Conservation (phyloP, 1,140 invertebrate genomes). For the Neodiprion pinetum region DNA sequence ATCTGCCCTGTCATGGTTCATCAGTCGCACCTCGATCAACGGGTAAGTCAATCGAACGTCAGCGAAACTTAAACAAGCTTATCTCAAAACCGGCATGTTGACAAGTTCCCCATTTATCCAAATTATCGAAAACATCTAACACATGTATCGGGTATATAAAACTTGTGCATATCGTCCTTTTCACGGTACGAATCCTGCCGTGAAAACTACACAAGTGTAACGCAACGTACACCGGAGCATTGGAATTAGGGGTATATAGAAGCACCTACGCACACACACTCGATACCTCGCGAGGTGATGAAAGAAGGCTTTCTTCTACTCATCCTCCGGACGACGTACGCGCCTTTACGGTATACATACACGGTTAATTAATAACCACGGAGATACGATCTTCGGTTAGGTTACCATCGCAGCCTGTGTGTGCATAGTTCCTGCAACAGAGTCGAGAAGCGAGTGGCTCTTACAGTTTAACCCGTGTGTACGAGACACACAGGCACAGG, state of each 20-base stretch:
- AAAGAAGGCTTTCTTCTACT: constrained; percentile 53
- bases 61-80: not conserved
- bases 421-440: constrained; percentile 2
- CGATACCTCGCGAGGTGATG: constrained; percentile 52
- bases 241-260: too few relatives aligned
- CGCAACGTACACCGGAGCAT: too few relatives aligned
- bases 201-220: too few relatives aligned
- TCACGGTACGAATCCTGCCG: too few relatives aligned
- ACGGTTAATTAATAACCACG: constrained; percentile 61
- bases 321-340: too few relatives aligned
- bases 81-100: not conserved
- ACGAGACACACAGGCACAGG: constrained; percentile 8
- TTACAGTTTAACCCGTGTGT: not conserved
- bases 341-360: constrained; percentile 39
- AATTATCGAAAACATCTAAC: not conserved
- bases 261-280: too few relatives aligned
- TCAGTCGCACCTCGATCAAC: constrained; percentile 77
- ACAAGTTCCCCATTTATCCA: not conserved
- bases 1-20: constrained; percentile 70
- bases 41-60: constrained; percentile 63
- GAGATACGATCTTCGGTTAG: constrained; percentile 59
- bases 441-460: constrained; percentile 12
- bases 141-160: too few relatives aligned
- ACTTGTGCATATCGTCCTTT: too few relatives aligned
- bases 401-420: not conserved